Evolutionary conservation across 2,797 vertebrate species (phyloP).

Genomic region (Sebastes reedi): DNA sequence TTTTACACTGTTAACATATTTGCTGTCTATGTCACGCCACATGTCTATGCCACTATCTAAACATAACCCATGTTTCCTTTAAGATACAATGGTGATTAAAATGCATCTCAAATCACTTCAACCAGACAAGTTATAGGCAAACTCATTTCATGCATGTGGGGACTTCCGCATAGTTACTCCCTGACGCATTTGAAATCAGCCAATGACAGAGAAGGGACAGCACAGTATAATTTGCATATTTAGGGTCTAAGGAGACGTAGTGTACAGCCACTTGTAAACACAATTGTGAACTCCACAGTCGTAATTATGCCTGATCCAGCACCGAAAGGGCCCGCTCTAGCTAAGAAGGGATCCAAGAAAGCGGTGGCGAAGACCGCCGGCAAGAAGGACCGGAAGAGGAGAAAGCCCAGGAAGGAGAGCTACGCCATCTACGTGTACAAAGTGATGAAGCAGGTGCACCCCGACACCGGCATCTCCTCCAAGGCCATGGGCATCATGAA

Average conservation of each 20-base stretch:
- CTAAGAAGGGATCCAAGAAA: constrained; percentile 20
- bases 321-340: background rate
- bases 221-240: background rate
- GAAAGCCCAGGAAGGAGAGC: constrained; percentile 39
- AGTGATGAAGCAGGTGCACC: constrained; percentile 72
- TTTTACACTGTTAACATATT: too few species aligned
- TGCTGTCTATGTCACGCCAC: too few species aligned
- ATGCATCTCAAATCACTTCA: too few species aligned
- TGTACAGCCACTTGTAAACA: rapidly evolving
- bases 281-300: rapidly evolving
- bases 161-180: background rate
- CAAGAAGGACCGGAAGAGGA: constrained; percentile 19
- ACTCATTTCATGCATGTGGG: too few species aligned
- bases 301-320: background rate
- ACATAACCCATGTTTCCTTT: too few species aligned
- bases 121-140: too few species aligned
- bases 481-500: constrained; percentile 86
- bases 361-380: background rate
- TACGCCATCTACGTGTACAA: constrained; percentile 47
- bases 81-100: too few species aligned
- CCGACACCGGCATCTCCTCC: constrained; percentile 74
- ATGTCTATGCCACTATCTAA: too few species aligned
- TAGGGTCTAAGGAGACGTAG: background rate
- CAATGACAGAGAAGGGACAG: background rate
- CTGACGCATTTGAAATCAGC: background rate